Conservation (phyloP, 1,140 invertebrate genomes). For the Acromyrmex echinatior region DNA sequence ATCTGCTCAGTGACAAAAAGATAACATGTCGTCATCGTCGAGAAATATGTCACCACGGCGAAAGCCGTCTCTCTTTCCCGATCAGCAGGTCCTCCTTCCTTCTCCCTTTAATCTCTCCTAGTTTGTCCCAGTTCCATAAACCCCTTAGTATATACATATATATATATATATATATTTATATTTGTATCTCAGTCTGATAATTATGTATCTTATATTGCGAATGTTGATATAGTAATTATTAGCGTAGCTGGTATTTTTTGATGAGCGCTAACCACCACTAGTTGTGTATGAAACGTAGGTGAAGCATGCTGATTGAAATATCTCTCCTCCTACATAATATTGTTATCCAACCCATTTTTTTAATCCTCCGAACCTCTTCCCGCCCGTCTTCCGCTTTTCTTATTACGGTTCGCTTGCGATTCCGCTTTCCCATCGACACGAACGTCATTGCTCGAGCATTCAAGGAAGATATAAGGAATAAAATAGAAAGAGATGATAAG, state of each 20-base stretch:
- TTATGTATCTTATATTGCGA: constrained; percentile 69
- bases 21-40: constrained; percentile 20
- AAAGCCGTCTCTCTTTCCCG: constrained; percentile 42
- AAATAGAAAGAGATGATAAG: background rate
- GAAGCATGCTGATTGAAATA: constrained; percentile 76
- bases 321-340: constrained; percentile 57
- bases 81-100: constrained; percentile 15
- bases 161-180: constrained; percentile 47
- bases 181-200: constrained; percentile 52
- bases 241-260: constrained; percentile 76
- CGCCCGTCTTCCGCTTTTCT: constrained; percentile 63
- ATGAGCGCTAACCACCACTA: constrained; percentile 76
- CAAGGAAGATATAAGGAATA: background rate
- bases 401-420: constrained; percentile 33
- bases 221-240: constrained; percentile 75
- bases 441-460: constrained; percentile 15
- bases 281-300: constrained; percentile 77
- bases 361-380: constrained; percentile 41
- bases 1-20: constrained; percentile 44
- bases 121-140: constrained; percentile 12
- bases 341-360: constrained; percentile 21
- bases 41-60: constrained; percentile 33
- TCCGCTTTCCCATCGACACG: constrained; percentile 35
- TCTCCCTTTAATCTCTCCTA: constrained; percentile 6
- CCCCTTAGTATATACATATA: constrained; percentile 22